phyloP scores from a whole-genome alignment of 2,797 vertebrate genomes.

The Morus bassanus region DNA sequence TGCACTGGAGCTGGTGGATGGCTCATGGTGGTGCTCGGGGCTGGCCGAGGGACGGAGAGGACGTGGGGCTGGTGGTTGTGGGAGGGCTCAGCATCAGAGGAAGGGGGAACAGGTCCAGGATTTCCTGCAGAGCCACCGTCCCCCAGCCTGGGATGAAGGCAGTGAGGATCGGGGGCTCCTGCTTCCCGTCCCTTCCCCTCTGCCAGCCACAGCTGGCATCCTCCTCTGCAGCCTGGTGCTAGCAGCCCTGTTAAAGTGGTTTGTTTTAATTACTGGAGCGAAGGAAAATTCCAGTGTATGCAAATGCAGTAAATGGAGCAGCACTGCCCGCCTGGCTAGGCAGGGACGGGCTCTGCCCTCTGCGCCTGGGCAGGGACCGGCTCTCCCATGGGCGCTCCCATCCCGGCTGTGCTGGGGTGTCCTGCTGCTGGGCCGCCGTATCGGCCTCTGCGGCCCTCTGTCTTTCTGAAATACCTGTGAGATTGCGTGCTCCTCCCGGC shows the following conservation, averaged over 20 bases:
- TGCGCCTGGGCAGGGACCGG: not conserved
- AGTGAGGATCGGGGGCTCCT: accelerated
- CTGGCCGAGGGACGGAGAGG: accelerated
- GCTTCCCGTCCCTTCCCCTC: not conserved
- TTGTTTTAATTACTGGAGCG: conserved; percentile 40
- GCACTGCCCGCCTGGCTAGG: not conserved
- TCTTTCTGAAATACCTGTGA: accelerated
- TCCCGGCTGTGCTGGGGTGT: not conserved
- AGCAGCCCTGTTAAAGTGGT: not conserved
- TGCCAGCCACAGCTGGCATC: accelerated
- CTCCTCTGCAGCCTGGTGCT: not conserved
- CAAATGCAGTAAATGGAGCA: not conserved
- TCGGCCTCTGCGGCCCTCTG: accelerated
- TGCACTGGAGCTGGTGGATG: accelerated
- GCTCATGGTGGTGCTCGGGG: not conserved
- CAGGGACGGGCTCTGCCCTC: not conserved
- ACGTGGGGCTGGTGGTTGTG: accelerated
- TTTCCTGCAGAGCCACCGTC: not conserved
- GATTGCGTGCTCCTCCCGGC: accelerated
- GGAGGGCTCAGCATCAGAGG: not conserved
- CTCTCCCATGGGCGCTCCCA: not conserved
- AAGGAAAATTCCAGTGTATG: conserved; percentile 38
- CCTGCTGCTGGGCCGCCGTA: accelerated
- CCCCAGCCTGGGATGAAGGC: not conserved
- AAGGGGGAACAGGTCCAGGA: not conserved